A percentile compares a stretch with the other conserved stretches of the same genome.
phyloP scores from a whole-genome alignment of 1,140 invertebrate species.

The Tetranychus urticae region DNA sequence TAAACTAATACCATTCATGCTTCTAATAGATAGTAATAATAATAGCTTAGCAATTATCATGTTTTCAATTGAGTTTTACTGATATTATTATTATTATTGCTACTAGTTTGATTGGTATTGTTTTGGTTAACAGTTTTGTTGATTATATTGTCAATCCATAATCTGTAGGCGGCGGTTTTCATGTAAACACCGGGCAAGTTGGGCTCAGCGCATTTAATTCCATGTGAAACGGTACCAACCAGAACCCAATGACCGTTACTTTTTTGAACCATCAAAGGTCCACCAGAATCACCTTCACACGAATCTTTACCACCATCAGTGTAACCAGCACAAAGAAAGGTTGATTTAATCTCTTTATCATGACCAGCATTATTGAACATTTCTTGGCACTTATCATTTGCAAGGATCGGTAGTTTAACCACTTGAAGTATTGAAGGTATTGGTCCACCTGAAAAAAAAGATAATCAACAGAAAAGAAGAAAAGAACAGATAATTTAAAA shows the following conservation, averaged over 20 bases:
- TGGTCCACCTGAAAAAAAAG: slow-evolving; percentile 37
- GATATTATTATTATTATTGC: too few species aligned
- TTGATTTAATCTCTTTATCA: slow-evolving; percentile 55
- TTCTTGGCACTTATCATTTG: slow-evolving; percentile 68
- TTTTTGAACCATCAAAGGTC: slow-evolving; percentile 58
- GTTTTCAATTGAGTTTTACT: too few species aligned
- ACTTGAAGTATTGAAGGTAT: slow-evolving; percentile 69
- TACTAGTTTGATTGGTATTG: too few species aligned
- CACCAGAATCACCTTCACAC: slow-evolving; percentile 78
- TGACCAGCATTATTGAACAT: slow-evolving; percentile 78
- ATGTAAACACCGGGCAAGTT: slow-evolving; percentile 60
- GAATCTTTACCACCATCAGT: slow-evolving; percentile 74
- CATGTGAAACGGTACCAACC: slow-evolving; percentile 79
- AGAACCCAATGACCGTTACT: slow-evolving; percentile 63
- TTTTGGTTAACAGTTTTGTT: background rate
- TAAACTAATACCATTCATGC: too few species aligned
- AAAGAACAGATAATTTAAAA: background rate
- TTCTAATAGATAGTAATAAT: too few species aligned
- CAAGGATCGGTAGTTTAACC: slow-evolving; percentile 72
- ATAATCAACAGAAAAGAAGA: background rate
- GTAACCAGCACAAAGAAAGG: slow-evolving; percentile 83
- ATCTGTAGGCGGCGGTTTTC: slow-evolving; percentile 68
- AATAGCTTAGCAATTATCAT: too few species aligned
- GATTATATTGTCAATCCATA: slow-evolving; percentile 36
- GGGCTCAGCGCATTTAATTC: slow-evolving; percentile 74